Conservation (phyloP, 2,888 invertebrate species). For the Cephus sareptanus region DNA sequence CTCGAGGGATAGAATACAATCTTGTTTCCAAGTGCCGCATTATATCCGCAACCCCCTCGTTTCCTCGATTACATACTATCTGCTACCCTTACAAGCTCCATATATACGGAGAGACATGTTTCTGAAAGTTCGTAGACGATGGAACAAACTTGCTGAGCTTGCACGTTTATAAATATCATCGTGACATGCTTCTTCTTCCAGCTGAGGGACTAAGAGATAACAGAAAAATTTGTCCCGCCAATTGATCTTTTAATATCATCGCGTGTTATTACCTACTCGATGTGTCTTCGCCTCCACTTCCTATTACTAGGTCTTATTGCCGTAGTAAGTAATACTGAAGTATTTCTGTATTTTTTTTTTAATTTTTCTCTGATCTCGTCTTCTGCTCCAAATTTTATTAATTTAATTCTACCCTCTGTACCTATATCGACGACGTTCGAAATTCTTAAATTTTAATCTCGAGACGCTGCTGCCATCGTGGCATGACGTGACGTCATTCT, state of each 20-base stretch:
- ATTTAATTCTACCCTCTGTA: too few relatives aligned
- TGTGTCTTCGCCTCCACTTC: too few relatives aligned
- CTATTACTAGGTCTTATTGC: too few relatives aligned
- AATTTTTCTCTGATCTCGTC: too few relatives aligned
- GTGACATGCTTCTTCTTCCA: too few relatives aligned
- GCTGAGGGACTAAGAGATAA: not conserved
- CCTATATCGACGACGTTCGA: too few relatives aligned
- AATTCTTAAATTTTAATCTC: too few relatives aligned
- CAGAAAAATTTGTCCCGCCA: not conserved
- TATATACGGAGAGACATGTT: not conserved
- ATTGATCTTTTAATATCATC: too few relatives aligned
- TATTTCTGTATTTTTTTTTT: too few relatives aligned
- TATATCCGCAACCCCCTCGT: conserved; percentile 22
- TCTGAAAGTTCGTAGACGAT: not conserved
- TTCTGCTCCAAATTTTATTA: too few relatives aligned
- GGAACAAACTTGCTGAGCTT: not conserved
- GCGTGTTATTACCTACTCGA: too few relatives aligned
- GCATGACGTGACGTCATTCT: not conserved
- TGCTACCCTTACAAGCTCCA: not conserved
- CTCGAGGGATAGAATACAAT: not conserved
- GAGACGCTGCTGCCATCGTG: not conserved
- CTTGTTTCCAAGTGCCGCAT: conserved; percentile 15
- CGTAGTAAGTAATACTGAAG: too few relatives aligned
- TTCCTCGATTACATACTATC: not conserved
- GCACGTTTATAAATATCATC: not conserved